phyloP scores from a whole-genome alignment of 2,797 vertebrate genomes.

The Lacerta bilineata region DNA sequence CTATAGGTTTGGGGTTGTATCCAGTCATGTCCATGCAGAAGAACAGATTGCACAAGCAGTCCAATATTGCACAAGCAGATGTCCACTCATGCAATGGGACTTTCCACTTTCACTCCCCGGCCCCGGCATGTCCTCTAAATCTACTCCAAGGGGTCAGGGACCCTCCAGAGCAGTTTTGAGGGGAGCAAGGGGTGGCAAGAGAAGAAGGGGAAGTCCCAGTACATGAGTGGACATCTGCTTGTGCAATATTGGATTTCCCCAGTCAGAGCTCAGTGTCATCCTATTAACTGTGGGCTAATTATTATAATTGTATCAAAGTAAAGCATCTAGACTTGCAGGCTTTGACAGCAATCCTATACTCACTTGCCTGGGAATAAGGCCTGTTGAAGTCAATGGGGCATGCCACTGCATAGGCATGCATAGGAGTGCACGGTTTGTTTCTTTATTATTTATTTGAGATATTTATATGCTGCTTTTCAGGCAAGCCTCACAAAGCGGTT shows the following conservation, averaged over 20 bases:
- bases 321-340: not conserved
- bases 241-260: too few relatives aligned
- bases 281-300: slow-evolving; percentile 11
- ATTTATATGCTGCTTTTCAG: not conserved
- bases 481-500: not conserved
- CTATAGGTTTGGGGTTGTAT: too few relatives aligned
- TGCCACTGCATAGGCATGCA: not conserved
- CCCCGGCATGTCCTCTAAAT: not conserved
- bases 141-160: not conserved
- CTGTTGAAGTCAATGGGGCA: too few relatives aligned
- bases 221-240: too few relatives aligned
- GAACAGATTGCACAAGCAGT: too few relatives aligned
- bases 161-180: not conserved
- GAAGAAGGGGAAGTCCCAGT: not conserved
- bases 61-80: too few relatives aligned
- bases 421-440: not conserved
- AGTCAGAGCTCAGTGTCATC: too few relatives aligned
- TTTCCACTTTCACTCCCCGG: too few relatives aligned
- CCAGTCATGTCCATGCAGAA: too few relatives aligned
- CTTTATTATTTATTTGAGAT: not conserved
- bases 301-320: slow-evolving; percentile 4
- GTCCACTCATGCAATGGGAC: too few relatives aligned
- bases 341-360: not conserved
- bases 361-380: not conserved
- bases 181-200: not conserved